phyloP scores from a whole-genome alignment of 2,797 vertebrate species.

The Phoeniculus purpureus region DNA sequence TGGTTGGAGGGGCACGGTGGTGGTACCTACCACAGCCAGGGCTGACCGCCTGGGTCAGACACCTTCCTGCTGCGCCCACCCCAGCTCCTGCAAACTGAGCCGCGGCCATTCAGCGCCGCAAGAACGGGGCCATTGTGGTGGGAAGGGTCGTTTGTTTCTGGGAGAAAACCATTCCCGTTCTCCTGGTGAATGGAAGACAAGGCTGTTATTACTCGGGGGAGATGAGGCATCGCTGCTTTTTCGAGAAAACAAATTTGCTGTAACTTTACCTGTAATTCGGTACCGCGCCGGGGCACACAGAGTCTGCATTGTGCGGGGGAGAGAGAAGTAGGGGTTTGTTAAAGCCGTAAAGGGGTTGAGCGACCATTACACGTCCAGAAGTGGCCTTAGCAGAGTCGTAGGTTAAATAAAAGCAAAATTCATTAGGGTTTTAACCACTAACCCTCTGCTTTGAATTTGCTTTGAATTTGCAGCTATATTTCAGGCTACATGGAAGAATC shows the following conservation, averaged over 20 bases:
- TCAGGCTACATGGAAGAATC: slow-evolving; percentile 39
- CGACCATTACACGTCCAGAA: slow-evolving; percentile 90
- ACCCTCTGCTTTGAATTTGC: slow-evolving; percentile 88
- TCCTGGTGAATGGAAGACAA: slow-evolving; percentile 85
- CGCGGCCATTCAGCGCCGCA: slow-evolving; percentile 79
- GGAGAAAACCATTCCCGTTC: slow-evolving; percentile 76
- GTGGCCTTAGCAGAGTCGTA: slow-evolving; percentile 86
- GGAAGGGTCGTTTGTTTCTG: slow-evolving; percentile 87
- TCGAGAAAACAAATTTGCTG: slow-evolving; percentile 99
- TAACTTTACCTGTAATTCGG: slow-evolving; percentile 99
- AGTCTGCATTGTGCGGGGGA: slow-evolving; percentile 87
- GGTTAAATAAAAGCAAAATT: slow-evolving; percentile 78
- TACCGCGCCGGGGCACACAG: slow-evolving; percentile 92
- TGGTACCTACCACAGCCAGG: slow-evolving; percentile 82
- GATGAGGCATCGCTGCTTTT: slow-evolving; percentile 92
- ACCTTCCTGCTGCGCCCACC: slow-evolving; percentile 82
- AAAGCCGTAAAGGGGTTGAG: slow-evolving; percentile 81
- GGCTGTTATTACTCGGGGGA: slow-evolving; percentile 91
- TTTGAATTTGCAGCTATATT: slow-evolving; percentile 68
- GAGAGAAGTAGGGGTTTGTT: slow-evolving; percentile 80
- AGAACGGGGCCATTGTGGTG: slow-evolving; percentile 87
- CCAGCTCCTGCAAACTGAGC: slow-evolving; percentile 90
- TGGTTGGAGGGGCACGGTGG: slow-evolving; percentile 80
- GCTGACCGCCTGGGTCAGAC: slow-evolving; percentile 76
- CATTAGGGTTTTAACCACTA: slow-evolving; percentile 84